Base-by-base conservation (phyloP, 2,113 vertebrate genomes). In the Crypturellus undulatus region DNA sequence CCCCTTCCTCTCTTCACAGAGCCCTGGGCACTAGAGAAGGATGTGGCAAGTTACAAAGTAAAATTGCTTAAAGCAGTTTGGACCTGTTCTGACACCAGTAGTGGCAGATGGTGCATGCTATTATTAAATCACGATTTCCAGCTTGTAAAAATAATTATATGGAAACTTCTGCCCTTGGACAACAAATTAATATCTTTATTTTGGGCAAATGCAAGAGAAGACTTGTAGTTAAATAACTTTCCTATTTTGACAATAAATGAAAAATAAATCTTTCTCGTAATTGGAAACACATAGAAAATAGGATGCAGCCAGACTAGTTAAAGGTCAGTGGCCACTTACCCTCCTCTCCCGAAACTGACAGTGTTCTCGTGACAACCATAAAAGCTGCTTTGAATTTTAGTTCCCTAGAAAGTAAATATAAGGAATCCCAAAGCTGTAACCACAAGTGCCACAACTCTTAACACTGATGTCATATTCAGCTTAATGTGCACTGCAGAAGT, bases 361-460 rank as follows among this genome's bases (percentile, higher is more conserved):
- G 63, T 84, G 81, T 92, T 95, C 92, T 96, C 63, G 45, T 92
- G 94, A 96, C 90, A 92, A 93, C 90, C 83, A 82, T 96, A 92
- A 96, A 96, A 96, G 67, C 86, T 96, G 95, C 88, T 96, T 94
- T 95, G 84, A 97, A 97, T 96, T 95, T 97, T 96, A 96, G 96
- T 97, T 97, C 96, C 95, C 95, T 97, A 96, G 95, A 96, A 97
- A 97, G 95, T 97, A 96, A 96, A 93, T 89, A 95, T 84, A 95
- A 96, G 83, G 93, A 97, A 96, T 97, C 94, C 95, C 92, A 90
- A 93, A 67, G 73, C 88, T 0, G 0, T 87, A 94, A 96, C 96
- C 95, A 93, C 96, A 96, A 96, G 80, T 91, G 93, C 96, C 95
- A 87, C 96, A 95, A 87, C 24, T 84, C 70, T 81, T 92, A 81